These are phyloP conservation scores for Eumerus sabulonum DNA, from an alignment of 2,888 invertebrate genomes.

Conservation along the genomic window DNA sequence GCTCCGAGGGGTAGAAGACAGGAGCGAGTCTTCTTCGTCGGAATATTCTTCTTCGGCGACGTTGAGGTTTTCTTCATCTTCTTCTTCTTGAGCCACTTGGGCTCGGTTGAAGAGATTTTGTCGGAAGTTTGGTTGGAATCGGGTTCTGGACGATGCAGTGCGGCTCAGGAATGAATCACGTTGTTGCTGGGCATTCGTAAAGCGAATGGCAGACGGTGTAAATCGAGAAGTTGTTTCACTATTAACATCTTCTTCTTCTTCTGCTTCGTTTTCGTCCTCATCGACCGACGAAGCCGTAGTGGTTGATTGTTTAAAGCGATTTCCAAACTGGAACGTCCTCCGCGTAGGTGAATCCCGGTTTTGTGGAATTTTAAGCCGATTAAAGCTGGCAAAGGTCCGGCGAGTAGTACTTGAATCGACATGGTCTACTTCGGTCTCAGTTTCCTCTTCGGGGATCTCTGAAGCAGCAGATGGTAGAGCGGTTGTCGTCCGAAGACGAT, in stretches of 20 bases:
- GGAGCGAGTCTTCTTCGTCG: constrained; percentile 1
- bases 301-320: not conserved
- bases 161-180: constrained; percentile 2
- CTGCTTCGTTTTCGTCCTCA: constrained; percentile 27
- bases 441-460: not conserved
- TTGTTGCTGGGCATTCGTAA: constrained; percentile 49
- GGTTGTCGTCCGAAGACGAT: not conserved
- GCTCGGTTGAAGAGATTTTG: constrained; percentile 14
- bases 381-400: not conserved
- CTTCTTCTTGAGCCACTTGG: not conserved
- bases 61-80: not conserved
- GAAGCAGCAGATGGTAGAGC: not conserved
- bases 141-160: not conserved
- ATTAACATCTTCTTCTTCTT: constrained; percentile 8
- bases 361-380: too few relatives aligned
- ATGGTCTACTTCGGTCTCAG: not conserved
- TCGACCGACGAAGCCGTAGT: constrained; percentile 1
- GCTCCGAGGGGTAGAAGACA: not conserved
- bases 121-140: constrained; percentile 1
- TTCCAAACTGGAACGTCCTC: not conserved
- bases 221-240: constrained; percentile 10
- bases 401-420: not conserved
- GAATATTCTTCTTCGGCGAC: constrained; percentile 3
- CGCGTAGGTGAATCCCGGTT: constrained; percentile 2
- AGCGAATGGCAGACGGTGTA: constrained; percentile 2